Percentiles rank a stretch among this genome's conserved stretches.
Conservation (phyloP, 1,140 invertebrate species). For the Euglossa dilemma region DNA sequence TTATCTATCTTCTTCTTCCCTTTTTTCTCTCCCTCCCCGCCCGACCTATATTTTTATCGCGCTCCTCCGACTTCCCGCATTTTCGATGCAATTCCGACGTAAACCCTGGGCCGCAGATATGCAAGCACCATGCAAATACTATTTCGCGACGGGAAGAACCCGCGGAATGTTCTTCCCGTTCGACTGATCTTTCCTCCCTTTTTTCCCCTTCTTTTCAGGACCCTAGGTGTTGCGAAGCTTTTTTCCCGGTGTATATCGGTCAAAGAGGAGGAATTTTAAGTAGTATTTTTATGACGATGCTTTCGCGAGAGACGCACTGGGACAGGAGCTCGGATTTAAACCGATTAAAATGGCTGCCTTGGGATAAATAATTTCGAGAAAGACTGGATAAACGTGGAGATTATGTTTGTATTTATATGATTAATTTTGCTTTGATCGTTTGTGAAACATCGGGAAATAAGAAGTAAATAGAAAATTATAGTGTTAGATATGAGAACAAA, state of each 20-base stretch:
- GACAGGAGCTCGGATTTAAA: too few relatives aligned
- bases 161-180: background rate
- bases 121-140: conserved; percentile 35
- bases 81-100: conserved; percentile 11
- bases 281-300: too few relatives aligned
- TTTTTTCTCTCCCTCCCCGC: background rate
- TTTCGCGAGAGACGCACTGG: too few relatives aligned
- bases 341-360: too few relatives aligned
- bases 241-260: background rate
- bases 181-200: background rate
- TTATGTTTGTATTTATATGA: too few relatives aligned
- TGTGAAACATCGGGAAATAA: too few relatives aligned
- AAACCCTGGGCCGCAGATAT: conserved; percentile 15
- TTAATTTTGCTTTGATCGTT: too few relatives aligned
- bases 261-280: background rate
- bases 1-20: conserved; percentile 27
- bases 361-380: too few relatives aligned
- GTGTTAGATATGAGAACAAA: too few relatives aligned
- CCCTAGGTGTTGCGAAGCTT: background rate
- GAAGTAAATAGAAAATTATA: too few relatives aligned
- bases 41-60: conserved; percentile 20
- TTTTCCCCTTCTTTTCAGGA: too few relatives aligned
- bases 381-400: too few relatives aligned
- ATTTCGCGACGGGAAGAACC: background rate
- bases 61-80: background rate